Percentiles rank a stretch among this genome's conserved stretches.
Evolutionary conservation across 2,113 vertebrate species (phyloP).

Genomic region (Cryptomyrus ogoouensis): DNA sequence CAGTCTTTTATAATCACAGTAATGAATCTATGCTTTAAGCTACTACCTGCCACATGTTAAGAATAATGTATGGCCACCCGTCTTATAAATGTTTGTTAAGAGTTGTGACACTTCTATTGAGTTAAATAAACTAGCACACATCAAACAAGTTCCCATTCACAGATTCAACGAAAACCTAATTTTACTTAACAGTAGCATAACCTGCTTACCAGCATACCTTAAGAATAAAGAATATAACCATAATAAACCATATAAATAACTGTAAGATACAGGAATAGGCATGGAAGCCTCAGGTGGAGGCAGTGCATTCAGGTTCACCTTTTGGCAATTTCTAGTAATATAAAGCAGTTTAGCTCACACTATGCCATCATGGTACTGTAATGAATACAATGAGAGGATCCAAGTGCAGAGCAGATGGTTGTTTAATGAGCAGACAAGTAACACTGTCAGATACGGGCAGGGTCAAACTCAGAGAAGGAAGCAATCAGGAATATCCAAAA

Average conservation of each 20-base stretch:
- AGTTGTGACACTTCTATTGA: not conserved
- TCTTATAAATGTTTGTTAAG: not conserved
- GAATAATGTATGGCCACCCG: not conserved
- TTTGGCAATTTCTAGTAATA: not conserved
- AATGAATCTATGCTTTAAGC: not conserved
- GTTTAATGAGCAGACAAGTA: not conserved
- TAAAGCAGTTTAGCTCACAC: not conserved
- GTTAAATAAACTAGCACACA: not conserved
- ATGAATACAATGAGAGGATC: not conserved
- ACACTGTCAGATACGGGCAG: not conserved
- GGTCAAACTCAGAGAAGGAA: not conserved
- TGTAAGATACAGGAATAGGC: not conserved
- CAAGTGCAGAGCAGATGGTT: not conserved
- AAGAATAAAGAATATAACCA: not conserved
- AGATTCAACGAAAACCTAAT: not conserved
- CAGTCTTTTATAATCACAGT: not conserved
- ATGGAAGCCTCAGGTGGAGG: not conserved
- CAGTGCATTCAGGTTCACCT: not conserved
- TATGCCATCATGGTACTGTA: not conserved
- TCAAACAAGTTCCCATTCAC: not conserved
- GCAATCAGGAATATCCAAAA: not conserved
- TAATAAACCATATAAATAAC: not conserved
- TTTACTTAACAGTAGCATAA: not conserved
- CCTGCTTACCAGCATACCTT: not conserved
- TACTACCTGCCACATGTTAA: not conserved